A percentile compares a stretch with the other conserved stretches of the same genome.
Conservation (phyloP, 2,888 invertebrate species). For the Teleiodes luculella region DNA sequence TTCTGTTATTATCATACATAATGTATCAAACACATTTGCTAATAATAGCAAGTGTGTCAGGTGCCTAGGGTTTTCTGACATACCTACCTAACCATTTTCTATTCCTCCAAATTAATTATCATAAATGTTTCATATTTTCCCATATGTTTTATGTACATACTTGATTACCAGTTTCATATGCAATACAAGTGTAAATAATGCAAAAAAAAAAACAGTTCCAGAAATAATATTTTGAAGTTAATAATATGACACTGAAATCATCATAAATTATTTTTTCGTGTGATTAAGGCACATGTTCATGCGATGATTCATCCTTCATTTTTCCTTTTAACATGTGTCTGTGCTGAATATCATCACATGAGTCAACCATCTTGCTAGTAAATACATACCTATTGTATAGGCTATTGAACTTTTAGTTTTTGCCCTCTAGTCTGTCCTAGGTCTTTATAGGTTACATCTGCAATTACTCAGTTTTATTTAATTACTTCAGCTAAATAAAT, state of each 20-base stretch:
- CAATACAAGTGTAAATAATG: no score
- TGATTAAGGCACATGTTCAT: no score
- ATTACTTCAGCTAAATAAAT: neutral
- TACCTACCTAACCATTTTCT: no score
- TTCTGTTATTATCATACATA: constrained; percentile 24
- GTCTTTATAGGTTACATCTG: neutral
- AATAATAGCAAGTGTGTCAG: constrained; percentile 10
- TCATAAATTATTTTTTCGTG: no score
- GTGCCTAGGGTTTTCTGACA: no score
- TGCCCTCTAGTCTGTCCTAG: neutral
- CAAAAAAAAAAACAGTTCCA: no score
- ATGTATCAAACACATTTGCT: constrained; percentile 18
- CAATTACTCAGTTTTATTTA: neutral
- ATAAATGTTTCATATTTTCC: no score
- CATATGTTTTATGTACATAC: no score
- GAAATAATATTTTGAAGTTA: no score
- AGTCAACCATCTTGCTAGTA: neutral
- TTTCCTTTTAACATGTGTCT: neutral
- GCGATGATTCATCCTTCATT: neutral
- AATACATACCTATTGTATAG: neutral
- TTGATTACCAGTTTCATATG: no score
- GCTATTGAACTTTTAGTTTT: neutral
- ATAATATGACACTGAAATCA: no score
- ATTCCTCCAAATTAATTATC: no score
- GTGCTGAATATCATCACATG: neutral